These are phyloP conservation scores for Carapus acus DNA, from an alignment of 2,797 vertebrate genomes.

Conservation along the genomic window DNA sequence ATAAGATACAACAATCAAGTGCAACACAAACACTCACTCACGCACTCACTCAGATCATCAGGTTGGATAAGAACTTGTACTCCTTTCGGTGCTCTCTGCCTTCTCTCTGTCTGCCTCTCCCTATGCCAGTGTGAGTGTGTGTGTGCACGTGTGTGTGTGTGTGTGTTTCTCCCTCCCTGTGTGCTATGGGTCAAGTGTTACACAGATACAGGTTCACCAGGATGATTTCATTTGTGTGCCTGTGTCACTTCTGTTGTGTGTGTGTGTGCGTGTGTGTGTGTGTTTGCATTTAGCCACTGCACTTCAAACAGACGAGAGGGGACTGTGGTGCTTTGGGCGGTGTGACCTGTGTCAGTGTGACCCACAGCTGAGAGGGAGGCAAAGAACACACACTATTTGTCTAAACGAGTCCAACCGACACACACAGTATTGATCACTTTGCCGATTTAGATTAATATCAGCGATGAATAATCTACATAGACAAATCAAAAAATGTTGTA, in stretches of 20 bases:
- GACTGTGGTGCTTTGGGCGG: slow-evolving; percentile 18
- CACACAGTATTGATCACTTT: slow-evolving; percentile 15
- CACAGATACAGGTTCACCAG: slow-evolving; percentile 13
- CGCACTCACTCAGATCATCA: slow-evolving; percentile 15
- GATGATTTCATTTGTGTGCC: slow-evolving; percentile 15
- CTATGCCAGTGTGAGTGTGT: no score
- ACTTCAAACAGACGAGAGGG: slow-evolving; percentile 40
- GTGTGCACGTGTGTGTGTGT: no score
- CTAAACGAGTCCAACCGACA: slow-evolving; percentile 28
- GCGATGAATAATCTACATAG: no score
- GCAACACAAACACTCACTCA: not conserved
- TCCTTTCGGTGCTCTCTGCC: slow-evolving; percentile 24
- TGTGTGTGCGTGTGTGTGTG: slow-evolving; percentile 16
- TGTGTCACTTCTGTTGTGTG: no score
- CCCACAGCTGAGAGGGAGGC: slow-evolving; percentile 17
- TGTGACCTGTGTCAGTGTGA: slow-evolving; percentile 59
- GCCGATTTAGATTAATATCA: slow-evolving; percentile 31
- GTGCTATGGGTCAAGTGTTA: slow-evolving; percentile 9
- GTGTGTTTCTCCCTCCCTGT: slow-evolving; percentile 7
- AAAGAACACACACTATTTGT: not conserved
- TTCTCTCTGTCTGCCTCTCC: not conserved
- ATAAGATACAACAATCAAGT: no score
- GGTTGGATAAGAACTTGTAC: slow-evolving; percentile 51
- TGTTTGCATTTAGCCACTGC: slow-evolving; percentile 21
- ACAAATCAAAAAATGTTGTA: slow-evolving; percentile 16